Conservation (phyloP, 2,888 invertebrate genomes). For the Terebella lapidaria region DNA sequence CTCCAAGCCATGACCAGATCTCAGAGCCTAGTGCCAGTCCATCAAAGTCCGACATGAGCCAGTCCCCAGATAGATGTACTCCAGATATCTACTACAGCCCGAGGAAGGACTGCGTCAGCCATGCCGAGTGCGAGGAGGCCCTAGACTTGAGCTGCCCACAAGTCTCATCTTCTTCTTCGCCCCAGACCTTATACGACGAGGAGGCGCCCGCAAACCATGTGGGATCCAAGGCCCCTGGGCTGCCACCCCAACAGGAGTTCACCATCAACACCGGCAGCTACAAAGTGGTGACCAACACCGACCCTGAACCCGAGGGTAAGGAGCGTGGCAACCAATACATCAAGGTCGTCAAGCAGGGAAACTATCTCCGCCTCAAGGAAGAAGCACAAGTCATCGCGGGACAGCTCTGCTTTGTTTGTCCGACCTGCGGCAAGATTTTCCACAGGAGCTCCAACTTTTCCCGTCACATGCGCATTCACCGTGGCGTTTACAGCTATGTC, state of each 20-base stretch:
- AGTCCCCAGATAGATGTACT: neutral
- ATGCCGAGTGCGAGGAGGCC: neutral
- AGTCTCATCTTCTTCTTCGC: neutral
- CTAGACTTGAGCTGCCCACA: neutral
- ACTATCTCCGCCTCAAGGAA: constrained; percentile 22
- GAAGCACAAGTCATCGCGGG: constrained; percentile 23
- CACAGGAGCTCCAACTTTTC: constrained; percentile 26
- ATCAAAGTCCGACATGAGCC: neutral
- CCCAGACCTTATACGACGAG: neutral
- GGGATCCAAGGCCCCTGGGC: neutral
- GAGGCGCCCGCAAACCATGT: neutral
- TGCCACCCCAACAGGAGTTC: neutral
- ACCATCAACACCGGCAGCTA: constrained; percentile 11
- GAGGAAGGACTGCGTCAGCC: neutral
- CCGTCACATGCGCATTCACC: constrained; percentile 27
- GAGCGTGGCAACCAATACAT: constrained; percentile 10
- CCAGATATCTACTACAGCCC: neutral
- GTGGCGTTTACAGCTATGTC: constrained; percentile 24
- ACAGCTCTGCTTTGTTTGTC: constrained; percentile 23
- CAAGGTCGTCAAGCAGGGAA: constrained; percentile 24
- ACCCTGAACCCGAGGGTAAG: constrained; percentile 5
- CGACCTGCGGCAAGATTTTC: constrained; percentile 24
- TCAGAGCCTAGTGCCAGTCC: neutral
- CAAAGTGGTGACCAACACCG: constrained; percentile 8
- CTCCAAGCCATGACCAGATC: neutral